Evolutionary conservation across 2,113 vertebrate species (phyloP).

Genomic region (Heterocephalus glaber): DNA sequence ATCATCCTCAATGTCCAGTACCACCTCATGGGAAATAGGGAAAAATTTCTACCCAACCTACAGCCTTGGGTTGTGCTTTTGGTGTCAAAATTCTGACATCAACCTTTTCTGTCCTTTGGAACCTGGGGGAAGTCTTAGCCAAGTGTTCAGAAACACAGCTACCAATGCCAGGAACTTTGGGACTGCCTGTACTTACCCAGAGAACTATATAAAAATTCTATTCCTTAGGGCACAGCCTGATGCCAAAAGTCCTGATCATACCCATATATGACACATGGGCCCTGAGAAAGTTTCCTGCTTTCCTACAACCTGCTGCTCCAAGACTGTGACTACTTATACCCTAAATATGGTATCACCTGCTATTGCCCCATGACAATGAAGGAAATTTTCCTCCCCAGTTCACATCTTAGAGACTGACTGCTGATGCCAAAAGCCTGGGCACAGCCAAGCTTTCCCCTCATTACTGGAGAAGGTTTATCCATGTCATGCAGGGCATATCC

Average conservation of each 20-base stretch:
- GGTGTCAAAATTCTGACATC: background rate
- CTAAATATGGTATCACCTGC: background rate
- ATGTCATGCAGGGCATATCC: background rate
- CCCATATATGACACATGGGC: background rate
- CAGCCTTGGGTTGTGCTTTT: background rate
- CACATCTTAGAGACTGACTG: background rate
- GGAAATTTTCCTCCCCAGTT: too few species aligned
- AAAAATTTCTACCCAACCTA: background rate
- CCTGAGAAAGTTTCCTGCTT: background rate
- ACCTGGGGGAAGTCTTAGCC: background rate
- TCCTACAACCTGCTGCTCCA: background rate
- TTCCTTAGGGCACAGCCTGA: background rate
- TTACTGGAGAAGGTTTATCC: background rate
- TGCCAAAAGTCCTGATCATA: background rate
- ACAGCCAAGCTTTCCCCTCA: background rate
- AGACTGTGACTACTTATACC: background rate
- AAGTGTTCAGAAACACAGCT: background rate
- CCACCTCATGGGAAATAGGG: background rate
- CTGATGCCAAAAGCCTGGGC: background rate
- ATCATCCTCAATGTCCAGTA: too few species aligned
- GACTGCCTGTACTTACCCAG: background rate
- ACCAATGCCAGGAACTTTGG: background rate
- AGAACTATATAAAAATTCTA: background rate
- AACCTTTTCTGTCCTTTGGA: background rate
- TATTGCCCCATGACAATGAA: too few species aligned